Conservation (phyloP, 2,113 vertebrate genomes). For the Regulus satrapa region DNA sequence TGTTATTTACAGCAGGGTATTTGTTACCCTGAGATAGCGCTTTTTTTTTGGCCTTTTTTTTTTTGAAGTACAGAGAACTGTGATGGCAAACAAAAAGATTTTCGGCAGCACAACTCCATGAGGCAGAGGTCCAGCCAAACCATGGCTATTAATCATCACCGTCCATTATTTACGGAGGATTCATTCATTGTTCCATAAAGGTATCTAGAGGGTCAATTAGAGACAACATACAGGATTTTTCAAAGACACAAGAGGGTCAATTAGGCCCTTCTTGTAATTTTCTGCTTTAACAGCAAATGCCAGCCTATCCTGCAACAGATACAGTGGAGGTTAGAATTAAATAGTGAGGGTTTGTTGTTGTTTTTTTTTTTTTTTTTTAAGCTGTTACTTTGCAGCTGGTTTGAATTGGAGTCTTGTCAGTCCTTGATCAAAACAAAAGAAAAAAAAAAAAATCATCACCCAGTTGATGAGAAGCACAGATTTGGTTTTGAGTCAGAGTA, state of each 20-base stretch:
- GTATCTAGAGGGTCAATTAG: slow-evolving; percentile 95
- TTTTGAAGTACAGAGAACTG: slow-evolving; percentile 25
- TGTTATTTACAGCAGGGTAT: background rate
- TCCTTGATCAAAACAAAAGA: background rate
- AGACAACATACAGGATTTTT: slow-evolving; percentile 84
- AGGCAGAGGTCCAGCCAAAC: slow-evolving; percentile 77
- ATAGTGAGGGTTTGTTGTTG: slow-evolving; percentile 31
- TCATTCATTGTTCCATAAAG: slow-evolving; percentile 86
- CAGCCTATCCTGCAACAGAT: slow-evolving; percentile 71
- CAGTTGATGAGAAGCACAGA: slow-evolving; percentile 15
- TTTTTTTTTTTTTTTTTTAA: background rate
- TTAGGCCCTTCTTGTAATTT: slow-evolving; percentile 88
- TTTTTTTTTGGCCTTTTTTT: background rate
- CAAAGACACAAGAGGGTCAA: slow-evolving; percentile 92
- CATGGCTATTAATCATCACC: slow-evolving; percentile 87
- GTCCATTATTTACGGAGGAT: slow-evolving; percentile 87
- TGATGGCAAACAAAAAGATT: background rate
- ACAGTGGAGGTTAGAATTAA: slow-evolving; percentile 72
- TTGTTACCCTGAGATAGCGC: slow-evolving; percentile 50
- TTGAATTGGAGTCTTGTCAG: slow-evolving; percentile 9
- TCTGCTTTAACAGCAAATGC: slow-evolving; percentile 84
- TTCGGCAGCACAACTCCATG: slow-evolving; percentile 34
- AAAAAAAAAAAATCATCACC: background rate
- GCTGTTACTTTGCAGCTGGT: slow-evolving; percentile 30
- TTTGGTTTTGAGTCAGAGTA: slow-evolving; percentile 30